phyloP scores from a whole-genome alignment of 2,113 vertebrate genomes.

The Stercorarius parasiticus region DNA sequence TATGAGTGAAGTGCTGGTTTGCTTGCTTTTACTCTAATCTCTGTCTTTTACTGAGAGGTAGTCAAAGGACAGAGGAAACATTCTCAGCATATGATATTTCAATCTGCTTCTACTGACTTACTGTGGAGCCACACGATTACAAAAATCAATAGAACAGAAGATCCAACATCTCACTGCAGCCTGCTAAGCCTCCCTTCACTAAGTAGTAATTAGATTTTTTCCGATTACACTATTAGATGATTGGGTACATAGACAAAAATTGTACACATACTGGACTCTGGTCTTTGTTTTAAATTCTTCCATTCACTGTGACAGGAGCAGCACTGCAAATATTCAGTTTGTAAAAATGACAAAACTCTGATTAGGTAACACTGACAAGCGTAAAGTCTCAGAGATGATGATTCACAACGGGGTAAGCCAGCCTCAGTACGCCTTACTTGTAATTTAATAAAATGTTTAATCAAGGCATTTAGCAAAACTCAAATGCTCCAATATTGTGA shows the following conservation, averaged over 20 bases:
- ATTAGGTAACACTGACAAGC: background rate
- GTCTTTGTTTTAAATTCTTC: background rate
- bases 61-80: background rate
- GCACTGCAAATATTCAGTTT: background rate
- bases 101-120: background rate
- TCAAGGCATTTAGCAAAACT: background rate
- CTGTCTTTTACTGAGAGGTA: background rate
- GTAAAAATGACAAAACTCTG: background rate
- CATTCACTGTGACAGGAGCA: background rate
- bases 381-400: background rate
- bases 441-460: background rate
- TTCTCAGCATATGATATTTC: background rate
- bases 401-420: background rate
- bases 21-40: background rate
- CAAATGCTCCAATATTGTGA: background rate
- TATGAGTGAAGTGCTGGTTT: background rate
- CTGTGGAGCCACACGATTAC: background rate
- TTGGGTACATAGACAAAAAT: background rate
- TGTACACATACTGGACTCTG: background rate
- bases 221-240: background rate
- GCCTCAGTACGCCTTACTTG: background rate
- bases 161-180: background rate
- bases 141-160: background rate
- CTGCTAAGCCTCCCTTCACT: background rate
- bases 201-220: background rate